Percentiles rank a stretch among this genome's conserved stretches.
These are phyloP conservation scores for Drosophila nigritarsus DNA, from an alignment of 2,888 invertebrate species.

Conservation along the genomic window DNA sequence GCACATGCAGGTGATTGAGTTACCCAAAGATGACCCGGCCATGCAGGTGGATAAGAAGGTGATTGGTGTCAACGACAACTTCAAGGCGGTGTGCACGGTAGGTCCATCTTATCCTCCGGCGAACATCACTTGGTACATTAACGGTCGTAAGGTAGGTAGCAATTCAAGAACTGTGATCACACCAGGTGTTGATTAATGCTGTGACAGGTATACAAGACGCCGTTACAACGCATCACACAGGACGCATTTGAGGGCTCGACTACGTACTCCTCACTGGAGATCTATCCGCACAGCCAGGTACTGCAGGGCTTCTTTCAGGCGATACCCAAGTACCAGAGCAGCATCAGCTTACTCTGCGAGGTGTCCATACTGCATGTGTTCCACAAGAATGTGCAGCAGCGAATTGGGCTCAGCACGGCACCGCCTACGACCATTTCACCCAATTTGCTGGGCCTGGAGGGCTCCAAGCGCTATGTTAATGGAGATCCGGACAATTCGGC, in stretches of 20 bases:
- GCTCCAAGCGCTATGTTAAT: constrained; percentile 82
- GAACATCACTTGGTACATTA: constrained; percentile 87
- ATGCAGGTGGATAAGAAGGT: constrained; percentile 86
- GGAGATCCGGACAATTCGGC: constrained; percentile 85
- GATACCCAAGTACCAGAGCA: constrained; percentile 84
- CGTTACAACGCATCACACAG: constrained; percentile 84
- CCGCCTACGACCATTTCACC: constrained; percentile 84
- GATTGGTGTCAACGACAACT: constrained; percentile 86
- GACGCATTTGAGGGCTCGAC: constrained; percentile 84
- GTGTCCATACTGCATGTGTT: constrained; percentile 85
- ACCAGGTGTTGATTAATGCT: constrained; percentile 21
- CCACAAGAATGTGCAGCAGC: constrained; percentile 85
- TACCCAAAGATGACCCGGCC: constrained; percentile 86
- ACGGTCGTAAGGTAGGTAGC: constrained; percentile 86
- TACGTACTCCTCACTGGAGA: constrained; percentile 84
- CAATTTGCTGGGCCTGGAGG: constrained; percentile 84
- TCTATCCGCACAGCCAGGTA: constrained; percentile 84
- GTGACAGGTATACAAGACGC: constrained; percentile 83
- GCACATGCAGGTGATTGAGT: constrained; percentile 86
- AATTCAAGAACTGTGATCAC: neutral
- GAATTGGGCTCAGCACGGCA: constrained; percentile 82
- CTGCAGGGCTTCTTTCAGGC: constrained; percentile 84
- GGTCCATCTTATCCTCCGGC: constrained; percentile 87
- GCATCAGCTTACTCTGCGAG: constrained; percentile 83
- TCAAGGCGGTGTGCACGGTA: constrained; percentile 86